phyloP scores from a whole-genome alignment of 2,113 vertebrate species.

The Engystomops pustulosus region DNA sequence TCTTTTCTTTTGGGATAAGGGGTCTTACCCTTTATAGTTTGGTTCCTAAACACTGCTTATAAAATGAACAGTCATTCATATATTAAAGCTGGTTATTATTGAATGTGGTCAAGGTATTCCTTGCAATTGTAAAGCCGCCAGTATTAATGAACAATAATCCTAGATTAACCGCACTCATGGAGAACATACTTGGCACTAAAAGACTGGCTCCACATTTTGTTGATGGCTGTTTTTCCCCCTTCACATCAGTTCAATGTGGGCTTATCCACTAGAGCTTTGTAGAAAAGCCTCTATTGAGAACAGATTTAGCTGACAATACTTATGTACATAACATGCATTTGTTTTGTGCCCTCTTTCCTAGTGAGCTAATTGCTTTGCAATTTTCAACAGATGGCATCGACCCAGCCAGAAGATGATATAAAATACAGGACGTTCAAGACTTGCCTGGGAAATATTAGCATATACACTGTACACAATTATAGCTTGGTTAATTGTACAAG shows the following conservation, averaged over 20 bases:
- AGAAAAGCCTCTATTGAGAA: constrained; percentile 53
- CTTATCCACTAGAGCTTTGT: constrained; percentile 42
- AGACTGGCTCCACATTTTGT: constrained; percentile 39
- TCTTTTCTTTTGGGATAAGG: not conserved
- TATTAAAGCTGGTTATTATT: not conserved
- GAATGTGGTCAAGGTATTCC: not conserved
- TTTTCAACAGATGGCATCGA: constrained; percentile 35
- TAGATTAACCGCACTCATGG: not conserved
- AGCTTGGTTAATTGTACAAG: too few species aligned
- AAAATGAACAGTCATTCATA: not conserved
- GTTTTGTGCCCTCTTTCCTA: constrained; percentile 41
- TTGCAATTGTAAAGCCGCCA: not conserved
- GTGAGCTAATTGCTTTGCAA: constrained; percentile 52
- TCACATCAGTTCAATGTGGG: constrained; percentile 14
- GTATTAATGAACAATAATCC: constrained; percentile 32
- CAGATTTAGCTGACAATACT: constrained; percentile 51
- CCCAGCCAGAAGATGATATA: constrained; percentile 6
- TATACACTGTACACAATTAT: too few species aligned
- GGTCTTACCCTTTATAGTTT: not conserved
- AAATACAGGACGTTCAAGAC: not conserved
- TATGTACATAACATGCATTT: constrained; percentile 46
- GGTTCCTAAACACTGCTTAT: not conserved
- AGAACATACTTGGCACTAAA: constrained; percentile 20
- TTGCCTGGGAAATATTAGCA: not conserved
- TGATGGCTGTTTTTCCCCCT: constrained; percentile 39